These are phyloP conservation scores for Oscheius sp. DNA, from an alignment of 1,140 invertebrate species.

Conservation along the genomic window DNA sequence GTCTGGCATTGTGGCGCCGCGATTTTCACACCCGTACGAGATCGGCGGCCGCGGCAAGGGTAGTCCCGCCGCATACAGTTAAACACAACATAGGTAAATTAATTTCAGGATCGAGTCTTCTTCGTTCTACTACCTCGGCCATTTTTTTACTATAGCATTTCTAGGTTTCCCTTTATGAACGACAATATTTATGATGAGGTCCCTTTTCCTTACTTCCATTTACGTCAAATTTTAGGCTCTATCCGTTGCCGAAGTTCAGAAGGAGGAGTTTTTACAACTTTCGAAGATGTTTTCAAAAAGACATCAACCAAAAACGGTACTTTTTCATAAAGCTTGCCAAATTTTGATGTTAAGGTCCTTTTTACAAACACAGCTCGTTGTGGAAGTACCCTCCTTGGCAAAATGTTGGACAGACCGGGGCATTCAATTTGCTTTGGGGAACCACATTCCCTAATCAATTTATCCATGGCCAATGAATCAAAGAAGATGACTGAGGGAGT, in stretches of 20 bases:
- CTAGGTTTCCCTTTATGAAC: slow-evolving; percentile 16
- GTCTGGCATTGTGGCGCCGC: too few species aligned
- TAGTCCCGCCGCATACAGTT: too few species aligned
- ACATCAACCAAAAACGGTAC: background rate
- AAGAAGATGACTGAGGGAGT: too few species aligned
- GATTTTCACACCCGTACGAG: too few species aligned
- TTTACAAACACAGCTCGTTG: slow-evolving; percentile 27
- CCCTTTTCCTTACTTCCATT: background rate
- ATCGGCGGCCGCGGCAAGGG: too few species aligned
- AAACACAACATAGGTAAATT: too few species aligned
- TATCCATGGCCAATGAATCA: too few species aligned
- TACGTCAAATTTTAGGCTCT: background rate
- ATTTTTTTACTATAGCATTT: background rate
- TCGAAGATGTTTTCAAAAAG: background rate
- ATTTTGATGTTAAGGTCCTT: slow-evolving; percentile 13
- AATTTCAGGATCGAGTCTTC: background rate
- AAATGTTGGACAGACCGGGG: background rate
- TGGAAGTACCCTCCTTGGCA: slow-evolving; percentile 25
- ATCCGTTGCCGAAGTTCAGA: slow-evolving; percentile 1
- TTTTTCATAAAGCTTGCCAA: background rate
- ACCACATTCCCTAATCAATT: too few species aligned
- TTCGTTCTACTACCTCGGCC: slow-evolving; percentile 18
- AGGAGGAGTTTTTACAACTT: background rate
- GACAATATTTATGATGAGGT: slow-evolving; percentile 7
- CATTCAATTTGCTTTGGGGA: slow-evolving; percentile 21